phyloP scores from a whole-genome alignment of 2,113 vertebrate species.

The Heterochromis multidens region DNA sequence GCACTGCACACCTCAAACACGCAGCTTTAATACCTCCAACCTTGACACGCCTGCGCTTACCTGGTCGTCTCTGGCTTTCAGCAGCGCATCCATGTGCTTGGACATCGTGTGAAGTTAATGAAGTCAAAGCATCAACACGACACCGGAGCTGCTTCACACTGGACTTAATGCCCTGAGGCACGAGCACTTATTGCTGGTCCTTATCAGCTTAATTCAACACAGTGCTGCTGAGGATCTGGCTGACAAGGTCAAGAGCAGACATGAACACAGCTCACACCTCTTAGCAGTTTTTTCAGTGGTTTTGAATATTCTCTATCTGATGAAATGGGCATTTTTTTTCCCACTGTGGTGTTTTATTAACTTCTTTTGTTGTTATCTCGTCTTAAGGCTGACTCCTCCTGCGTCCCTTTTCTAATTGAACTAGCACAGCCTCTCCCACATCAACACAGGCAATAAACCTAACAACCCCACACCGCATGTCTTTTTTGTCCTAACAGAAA shows the following conservation, averaged over 20 bases:
- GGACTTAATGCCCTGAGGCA: background rate
- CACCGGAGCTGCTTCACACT: slow-evolving; percentile 29
- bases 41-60: slow-evolving; percentile 29
- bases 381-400: background rate
- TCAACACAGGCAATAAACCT: slow-evolving; percentile 2
- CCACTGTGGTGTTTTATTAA: background rate
- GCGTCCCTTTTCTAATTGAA: background rate
- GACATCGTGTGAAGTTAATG: slow-evolving; percentile 11
- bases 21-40: background rate
- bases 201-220: slow-evolving; percentile 79
- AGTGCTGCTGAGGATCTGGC: slow-evolving; percentile 31
- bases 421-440: background rate
- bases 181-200: slow-evolving; percentile 44
- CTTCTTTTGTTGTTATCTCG: background rate
- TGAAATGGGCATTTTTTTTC: background rate
- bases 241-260: slow-evolving; percentile 61
- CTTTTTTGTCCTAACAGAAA: background rate
- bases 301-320: background rate
- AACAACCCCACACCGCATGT: background rate
- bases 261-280: background rate
- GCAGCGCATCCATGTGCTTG: slow-evolving; percentile 42
- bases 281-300: background rate
- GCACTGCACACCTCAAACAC: background rate
- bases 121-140: slow-evolving; percentile 12
- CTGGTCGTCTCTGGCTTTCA: slow-evolving; percentile 59